Evolutionary conservation across 2,797 vertebrate species (phyloP), one percentile per base, ranked within the genome.

Genomic region (Podarcis siculus): DNA sequence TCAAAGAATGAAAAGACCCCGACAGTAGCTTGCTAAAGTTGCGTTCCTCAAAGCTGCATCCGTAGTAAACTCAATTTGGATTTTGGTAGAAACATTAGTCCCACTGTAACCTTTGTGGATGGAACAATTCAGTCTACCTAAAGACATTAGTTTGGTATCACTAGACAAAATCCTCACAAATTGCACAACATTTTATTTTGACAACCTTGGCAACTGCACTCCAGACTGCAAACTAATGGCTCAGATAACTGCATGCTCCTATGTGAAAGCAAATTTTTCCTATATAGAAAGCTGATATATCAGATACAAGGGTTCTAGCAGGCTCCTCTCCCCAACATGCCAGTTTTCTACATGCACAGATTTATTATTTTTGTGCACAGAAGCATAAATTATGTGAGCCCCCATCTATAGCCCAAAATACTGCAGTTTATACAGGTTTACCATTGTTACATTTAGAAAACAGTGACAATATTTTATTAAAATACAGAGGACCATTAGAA

Each of bases 381-480:
- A 66, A 71, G 37, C 76, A 45, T 78, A 45, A 12, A 64, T 7
- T 49, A 42, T 21, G 19, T 45, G 13, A 45, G 37, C 39, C 58
- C 19, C 25, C 61, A 67, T 3, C 19, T 77, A 45, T 0, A 27
- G 30, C 4, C 39, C 2, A 1, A 69, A 67, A 49, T 32, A 77
- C 4, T 78, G 67, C 42, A 49, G 19, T 66, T 27, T 17, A 82
- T 39, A 30, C 25, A 82, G 64, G 13, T n/a, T 67, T 66, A 66
- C 61, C 37, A 66, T 13, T 78, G 15, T 42, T 64, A 42, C 17
- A 39, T 37, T 42, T 69, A 1, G 25, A 1, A 86, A 82, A 66
- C 82, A 87, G 89, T 71, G 79, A 83, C 66, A 23, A 8, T 73
- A 77, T 86, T 37, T 86, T 78, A 80, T 95, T 90, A 90, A 10